Evolutionary conservation across 2,113 vertebrate genomes (phyloP).

Genomic region (Oncorhynchus nerka): DNA sequence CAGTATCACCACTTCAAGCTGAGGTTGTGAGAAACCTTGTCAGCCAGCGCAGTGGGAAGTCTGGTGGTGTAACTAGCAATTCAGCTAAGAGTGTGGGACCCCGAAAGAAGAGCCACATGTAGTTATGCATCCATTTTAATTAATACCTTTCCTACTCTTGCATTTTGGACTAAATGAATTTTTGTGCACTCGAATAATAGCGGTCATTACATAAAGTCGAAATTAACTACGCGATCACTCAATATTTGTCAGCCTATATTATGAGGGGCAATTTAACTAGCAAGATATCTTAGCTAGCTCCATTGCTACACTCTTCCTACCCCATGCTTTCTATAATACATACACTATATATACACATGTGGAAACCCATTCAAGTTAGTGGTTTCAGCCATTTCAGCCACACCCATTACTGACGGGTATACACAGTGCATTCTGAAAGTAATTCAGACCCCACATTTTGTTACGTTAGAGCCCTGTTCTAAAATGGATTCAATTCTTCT

Average conservation of each 20-base stretch:
- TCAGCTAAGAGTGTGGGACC: constrained; percentile 2
- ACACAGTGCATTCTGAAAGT: too few relatives aligned
- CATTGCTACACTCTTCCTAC: constrained; percentile 15
- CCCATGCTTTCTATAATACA: background rate
- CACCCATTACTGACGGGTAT: too few relatives aligned
- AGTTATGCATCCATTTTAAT: constrained; percentile 38
- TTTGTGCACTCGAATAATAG: constrained; percentile 26
- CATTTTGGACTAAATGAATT: constrained; percentile 42
- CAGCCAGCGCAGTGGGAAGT: constrained; percentile 23
- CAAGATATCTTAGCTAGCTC: background rate
- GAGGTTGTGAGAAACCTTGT: constrained; percentile 47
- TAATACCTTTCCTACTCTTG: constrained; percentile 37
- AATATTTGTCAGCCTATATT: constrained; percentile 25
- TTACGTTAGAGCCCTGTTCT: too few relatives aligned
- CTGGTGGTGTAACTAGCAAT: constrained; percentile 18
- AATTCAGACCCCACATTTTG: too few relatives aligned
- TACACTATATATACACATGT: background rate
- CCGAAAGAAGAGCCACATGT: constrained; percentile 5
- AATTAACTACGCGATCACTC: constrained; percentile 39
- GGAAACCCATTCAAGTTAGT: background rate
- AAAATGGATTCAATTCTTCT: too few relatives aligned
- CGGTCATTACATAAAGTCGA: constrained; percentile 31
- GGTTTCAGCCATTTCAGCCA: too few relatives aligned
- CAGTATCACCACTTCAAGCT: constrained; percentile 26
- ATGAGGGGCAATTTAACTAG: constrained; percentile 8